Evolutionary conservation across 2,888 invertebrate genomes (phyloP).

Genomic region (Eupithecia exiguata): DNA sequence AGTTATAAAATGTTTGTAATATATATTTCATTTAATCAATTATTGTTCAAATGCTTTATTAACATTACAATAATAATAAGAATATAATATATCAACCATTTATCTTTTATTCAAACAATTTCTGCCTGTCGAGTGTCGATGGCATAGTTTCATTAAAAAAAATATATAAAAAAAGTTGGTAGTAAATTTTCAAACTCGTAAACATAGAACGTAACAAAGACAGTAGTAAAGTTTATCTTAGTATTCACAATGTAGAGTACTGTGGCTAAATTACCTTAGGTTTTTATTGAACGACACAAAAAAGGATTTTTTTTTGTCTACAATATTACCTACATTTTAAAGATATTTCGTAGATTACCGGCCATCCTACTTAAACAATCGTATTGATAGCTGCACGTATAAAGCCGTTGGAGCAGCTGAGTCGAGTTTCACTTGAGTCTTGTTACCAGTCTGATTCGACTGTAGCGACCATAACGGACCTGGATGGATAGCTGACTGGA

Average conservation of each 20-base stretch:
- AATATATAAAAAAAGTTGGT: not conserved
- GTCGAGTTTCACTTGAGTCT: constrained; percentile 53
- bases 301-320: not conserved
- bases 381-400: constrained; percentile 58
- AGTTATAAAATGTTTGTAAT: no score
- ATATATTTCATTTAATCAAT: no score
- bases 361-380: constrained; percentile 43
- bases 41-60: no score
- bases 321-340: not conserved
- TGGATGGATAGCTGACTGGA: constrained; percentile 7
- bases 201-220: not conserved
- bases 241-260: not conserved
- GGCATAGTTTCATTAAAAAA: not conserved
- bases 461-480: constrained; percentile 35
- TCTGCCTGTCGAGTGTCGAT: not conserved
- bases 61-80: no score
- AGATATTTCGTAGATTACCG: constrained; percentile 47
- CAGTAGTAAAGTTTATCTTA: not conserved
- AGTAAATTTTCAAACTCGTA: not conserved
- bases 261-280: not conserved
- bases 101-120: not conserved
- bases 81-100: no score
- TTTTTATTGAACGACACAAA: not conserved
- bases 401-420: constrained; percentile 52
- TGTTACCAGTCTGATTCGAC: constrained; percentile 32